Evolutionary conservation across 1,140 invertebrate species (phyloP), one percentile per base, ranked within the genome.

Genomic region (Zaprionus capensis): DNA sequence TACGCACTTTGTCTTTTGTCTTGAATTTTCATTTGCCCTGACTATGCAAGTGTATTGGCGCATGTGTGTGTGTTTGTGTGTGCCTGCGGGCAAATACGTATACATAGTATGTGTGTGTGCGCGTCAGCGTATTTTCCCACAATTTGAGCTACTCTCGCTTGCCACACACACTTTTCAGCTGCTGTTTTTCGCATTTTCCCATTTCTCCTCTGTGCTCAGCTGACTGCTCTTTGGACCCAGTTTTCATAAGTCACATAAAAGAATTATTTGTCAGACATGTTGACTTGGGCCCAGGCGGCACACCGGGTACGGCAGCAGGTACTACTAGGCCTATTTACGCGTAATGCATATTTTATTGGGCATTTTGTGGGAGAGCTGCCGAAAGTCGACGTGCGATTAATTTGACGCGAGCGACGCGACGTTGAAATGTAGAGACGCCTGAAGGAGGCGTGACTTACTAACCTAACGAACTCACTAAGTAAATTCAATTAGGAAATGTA

Each of bases 271-370:
- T 80, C 67, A 67, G 70, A 76, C 84, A 88, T 83, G 81, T 71
- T 88, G 78, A 71, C 74, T 81, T 53, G 68, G 61, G 49, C 22
- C 44, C 41, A 58, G 57, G 58, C 46, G 5, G 46, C 5, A 46
- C 46, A 51, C 11, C 46, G 12, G 46, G 17, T 11, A 14, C 20
- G 22, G 46, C 11, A 22, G 46, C 22, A 31, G 41, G 58, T 41
- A 58, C 68, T 46, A 24, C 56, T 51, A 67, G 67, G 80, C 74
- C 77, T 78, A 78, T 70, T 83, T 80, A 53, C 73, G 77, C 71
- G 67, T 76, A 80, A 87, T 87, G 84, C 87, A 87, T 87, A 87
- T 78, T 87, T 87, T 84, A 87, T 88, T 78, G 59, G 73, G 46
- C 76, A 82, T 78, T 82, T 82, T 82, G 80, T 53, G 59, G 55